These are phyloP conservation scores for Neodon shergylaensis DNA, from an alignment of 2,113 vertebrate genomes.

Conservation along the genomic window DNA sequence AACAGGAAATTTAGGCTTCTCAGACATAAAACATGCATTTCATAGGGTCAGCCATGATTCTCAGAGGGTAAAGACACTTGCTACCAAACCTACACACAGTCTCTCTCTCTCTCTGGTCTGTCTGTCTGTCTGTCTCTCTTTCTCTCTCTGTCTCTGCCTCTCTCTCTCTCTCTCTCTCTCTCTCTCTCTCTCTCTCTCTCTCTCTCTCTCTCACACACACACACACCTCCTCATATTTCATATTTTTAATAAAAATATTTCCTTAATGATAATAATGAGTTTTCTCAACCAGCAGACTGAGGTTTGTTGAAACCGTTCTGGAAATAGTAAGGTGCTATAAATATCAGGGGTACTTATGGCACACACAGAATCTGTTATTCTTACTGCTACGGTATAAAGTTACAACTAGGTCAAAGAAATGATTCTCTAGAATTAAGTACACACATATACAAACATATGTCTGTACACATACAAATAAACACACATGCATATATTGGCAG, in stretches of 20 bases:
- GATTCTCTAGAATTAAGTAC: not conserved
- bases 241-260: not conserved
- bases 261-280: not conserved
- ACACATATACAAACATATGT: not conserved
- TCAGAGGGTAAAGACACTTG: not conserved
- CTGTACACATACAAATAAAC: not conserved
- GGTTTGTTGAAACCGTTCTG: not conserved
- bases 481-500: not conserved
- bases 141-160: too few relatives aligned
- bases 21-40: not conserved
- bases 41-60: not conserved
- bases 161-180: not conserved
- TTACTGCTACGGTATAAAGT: not conserved
- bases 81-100: not conserved
- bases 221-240: not conserved
- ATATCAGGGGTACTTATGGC: not conserved
- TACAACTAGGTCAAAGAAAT: not conserved
- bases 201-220: not conserved
- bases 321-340: not conserved
- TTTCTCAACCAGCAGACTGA: not conserved
- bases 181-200: too few relatives aligned
- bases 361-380: not conserved
- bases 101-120: not conserved
- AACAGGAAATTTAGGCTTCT: not conserved
- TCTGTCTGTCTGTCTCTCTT: not conserved